phyloP scores from a whole-genome alignment of 2,888 invertebrate species.

The Drosophila hamatofila region DNA sequence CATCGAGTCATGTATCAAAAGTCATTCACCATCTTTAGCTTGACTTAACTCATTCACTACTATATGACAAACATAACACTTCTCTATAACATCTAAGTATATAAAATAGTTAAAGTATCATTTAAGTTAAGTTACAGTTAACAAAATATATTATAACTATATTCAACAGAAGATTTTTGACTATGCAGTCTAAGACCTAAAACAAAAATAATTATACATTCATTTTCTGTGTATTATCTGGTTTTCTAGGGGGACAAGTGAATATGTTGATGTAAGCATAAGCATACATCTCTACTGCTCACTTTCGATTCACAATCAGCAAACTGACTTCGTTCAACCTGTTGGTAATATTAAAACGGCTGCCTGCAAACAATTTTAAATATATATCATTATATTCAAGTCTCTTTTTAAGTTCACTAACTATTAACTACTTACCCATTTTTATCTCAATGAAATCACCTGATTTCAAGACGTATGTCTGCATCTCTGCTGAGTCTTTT shows the following conservation, averaged over 20 bases:
- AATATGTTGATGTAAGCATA: constrained; percentile 4
- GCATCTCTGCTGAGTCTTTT: not conserved
- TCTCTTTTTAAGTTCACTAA: not conserved
- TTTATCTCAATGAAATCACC: constrained; percentile 69
- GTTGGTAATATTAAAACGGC: constrained; percentile 35
- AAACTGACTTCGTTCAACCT: constrained; percentile 25
- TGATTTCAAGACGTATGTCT: constrained; percentile 31
- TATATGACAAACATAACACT: no score
- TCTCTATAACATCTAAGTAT: no score
- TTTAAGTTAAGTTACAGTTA: constrained; percentile 2
- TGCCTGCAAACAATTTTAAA: constrained; percentile 36
- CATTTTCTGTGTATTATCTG: not conserved
- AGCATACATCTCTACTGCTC: not conserved
- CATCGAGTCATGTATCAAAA: no score
- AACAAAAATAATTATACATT: constrained; percentile 4
- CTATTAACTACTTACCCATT: constrained; percentile 45
- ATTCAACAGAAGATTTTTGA: constrained; percentile 1
- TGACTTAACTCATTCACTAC: not conserved
- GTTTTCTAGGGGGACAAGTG: not conserved
- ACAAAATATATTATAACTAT: constrained; percentile 24
- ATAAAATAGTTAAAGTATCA: not conserved
- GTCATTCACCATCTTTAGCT: no score
- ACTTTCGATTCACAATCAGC: constrained; percentile 31
- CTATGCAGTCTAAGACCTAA: not conserved
- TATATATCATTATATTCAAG: not conserved